Evolutionary conservation across 2,888 invertebrate genomes (phyloP).

Genomic region (Bruchidius siliquastri): DNA sequence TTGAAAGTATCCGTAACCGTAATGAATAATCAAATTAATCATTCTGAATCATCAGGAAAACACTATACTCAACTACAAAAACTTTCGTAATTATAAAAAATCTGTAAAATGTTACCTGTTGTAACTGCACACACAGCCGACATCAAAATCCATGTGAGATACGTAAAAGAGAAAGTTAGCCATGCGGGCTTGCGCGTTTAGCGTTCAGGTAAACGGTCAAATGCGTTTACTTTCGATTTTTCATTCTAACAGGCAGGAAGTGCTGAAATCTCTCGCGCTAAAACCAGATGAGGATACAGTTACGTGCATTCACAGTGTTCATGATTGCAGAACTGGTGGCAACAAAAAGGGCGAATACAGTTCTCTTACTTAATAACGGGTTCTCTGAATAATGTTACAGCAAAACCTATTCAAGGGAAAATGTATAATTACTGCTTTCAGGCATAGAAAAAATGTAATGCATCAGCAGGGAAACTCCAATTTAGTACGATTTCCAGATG

Average conservation of each 20-base stretch:
- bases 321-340: background rate
- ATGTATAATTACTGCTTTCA: too few species aligned
- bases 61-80: background rate
- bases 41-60: too few species aligned
- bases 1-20: too few species aligned
- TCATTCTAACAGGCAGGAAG: constrained; percentile 10
- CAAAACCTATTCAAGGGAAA: too few species aligned
- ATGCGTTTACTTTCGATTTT: constrained; percentile 29
- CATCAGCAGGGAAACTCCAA: too few species aligned
- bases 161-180: constrained; percentile 30
- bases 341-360: background rate
- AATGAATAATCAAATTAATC: too few species aligned
- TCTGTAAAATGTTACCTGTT: background rate
- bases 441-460: too few species aligned
- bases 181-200: constrained; percentile 19
- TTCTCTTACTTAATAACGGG: background rate
- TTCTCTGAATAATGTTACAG: background rate
- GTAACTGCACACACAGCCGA: background rate
- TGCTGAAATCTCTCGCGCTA: background rate
- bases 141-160: constrained; percentile 4
- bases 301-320: background rate
- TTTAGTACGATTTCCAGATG: too few species aligned
- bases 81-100: background rate
- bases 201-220: constrained; percentile 31
- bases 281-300: background rate